Conservation (phyloP, 2,888 invertebrate genomes). For the Dolichopus griseipennis region DNA sequence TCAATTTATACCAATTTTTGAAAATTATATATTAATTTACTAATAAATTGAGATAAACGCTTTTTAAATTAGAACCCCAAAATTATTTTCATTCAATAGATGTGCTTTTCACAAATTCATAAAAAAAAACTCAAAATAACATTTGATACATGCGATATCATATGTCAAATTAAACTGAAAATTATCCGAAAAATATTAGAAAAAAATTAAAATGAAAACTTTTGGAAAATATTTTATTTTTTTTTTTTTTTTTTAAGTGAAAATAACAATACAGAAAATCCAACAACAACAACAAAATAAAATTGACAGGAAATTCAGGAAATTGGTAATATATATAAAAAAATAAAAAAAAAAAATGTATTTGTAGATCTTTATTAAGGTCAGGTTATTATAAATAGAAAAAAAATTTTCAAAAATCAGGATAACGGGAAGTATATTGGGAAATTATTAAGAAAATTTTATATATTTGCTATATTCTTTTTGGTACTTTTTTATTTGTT, state of each 20-base stretch:
- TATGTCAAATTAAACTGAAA: constrained; percentile 6
- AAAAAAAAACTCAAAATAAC: too few species aligned
- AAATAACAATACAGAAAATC: background rate
- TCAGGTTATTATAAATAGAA: background rate
- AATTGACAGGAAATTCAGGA: background rate
- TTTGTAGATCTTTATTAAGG: background rate
- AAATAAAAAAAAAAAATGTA: too few species aligned
- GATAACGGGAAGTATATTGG: background rate
- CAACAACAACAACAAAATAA: background rate
- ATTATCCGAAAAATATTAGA: background rate
- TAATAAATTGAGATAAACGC: too few species aligned
- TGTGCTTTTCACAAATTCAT: too few species aligned
- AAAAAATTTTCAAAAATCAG: background rate
- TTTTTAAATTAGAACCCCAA: too few species aligned
- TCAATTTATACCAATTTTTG: too few species aligned
- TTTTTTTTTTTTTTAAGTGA: background rate
- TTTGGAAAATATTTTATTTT: background rate
- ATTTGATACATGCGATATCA: constrained; percentile 1
- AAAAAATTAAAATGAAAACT: background rate
- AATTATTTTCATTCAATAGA: too few species aligned
- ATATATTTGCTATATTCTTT: too few species aligned
- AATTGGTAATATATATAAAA: background rate
- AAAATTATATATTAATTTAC: too few species aligned
- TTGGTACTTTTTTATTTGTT: background rate
- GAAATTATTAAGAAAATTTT: background rate